These are phyloP conservation scores for Montipora foliosa DNA, from an alignment of 64 coral and sea anemone genomes.

Conservation along the genomic window DNA sequence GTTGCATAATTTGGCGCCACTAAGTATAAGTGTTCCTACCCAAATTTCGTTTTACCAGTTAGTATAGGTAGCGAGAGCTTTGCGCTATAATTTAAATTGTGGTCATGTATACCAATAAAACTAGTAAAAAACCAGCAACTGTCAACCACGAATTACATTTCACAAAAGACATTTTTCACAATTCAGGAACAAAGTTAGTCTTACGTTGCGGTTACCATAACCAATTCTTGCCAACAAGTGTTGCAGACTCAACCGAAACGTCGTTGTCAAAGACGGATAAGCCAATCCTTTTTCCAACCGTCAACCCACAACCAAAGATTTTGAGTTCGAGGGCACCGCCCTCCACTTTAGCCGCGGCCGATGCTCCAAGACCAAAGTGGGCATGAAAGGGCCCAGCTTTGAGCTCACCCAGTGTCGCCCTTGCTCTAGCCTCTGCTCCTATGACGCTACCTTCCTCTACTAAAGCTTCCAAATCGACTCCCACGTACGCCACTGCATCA, in stretches of 20 bases:
- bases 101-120: not conserved
- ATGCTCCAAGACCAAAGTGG: not conserved
- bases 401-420: not conserved
- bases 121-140: not conserved
- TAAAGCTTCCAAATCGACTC: not conserved
- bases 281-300: not conserved
- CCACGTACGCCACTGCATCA: not conserved
- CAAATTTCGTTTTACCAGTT: not conserved
- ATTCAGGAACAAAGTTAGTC: not conserved
- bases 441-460: not conserved
- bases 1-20: not conserved
- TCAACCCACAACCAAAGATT: not conserved
- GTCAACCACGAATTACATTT: not conserved
- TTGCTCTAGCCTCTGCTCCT: not conserved
- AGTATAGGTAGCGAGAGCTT: not conserved
- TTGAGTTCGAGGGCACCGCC: not conserved
- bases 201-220: not conserved
- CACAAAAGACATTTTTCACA: slow-evolving; percentile 3
- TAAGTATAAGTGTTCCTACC: not conserved
- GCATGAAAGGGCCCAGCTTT: not conserved
- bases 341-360: slow-evolving; percentile 4
- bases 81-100: not conserved
- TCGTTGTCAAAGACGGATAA: not conserved
- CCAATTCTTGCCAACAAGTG: not conserved
- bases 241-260: not conserved